Base-by-base conservation (phyloP, 2,888 invertebrate species). In the Neoascia interrupta region DNA sequence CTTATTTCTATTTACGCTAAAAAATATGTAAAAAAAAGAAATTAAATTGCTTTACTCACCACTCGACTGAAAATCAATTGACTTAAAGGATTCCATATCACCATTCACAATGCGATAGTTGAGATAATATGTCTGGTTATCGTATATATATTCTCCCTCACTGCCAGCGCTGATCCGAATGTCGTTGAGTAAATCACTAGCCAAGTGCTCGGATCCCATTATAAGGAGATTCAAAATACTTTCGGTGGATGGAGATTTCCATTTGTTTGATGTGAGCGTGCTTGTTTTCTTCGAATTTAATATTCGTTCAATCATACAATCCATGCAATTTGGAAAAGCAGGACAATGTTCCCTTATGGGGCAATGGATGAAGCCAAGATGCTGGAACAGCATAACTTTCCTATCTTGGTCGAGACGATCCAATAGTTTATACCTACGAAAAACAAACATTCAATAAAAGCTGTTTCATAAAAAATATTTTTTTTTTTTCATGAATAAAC, bases 311-410 rank as follows among this genome's bases (percentile, higher is more conserved):
- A 95, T 93, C 53, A 94, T 90, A 70, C 93, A 92, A 86, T 95
- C 95, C 91, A 94, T 93, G 85, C 95, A 95, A 86, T 94, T 95
- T 49, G 94, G 92, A 85, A 93, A 95, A 43, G 97, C 96, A 10
- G 97, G 97, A 87, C 98, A 98, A 87, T 97, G 96, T 88, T 97
- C 97, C 60, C 95, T 91, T 88, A 97, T 96, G 10, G 98, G 97
- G 87, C 96, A 96, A 89, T 98, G 97, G 63, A 98, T 95, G 89
- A 98, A 98, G 69, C 97, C 97, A 39, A 98, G 90, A 89, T 98
- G 98, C 88, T 97, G 97, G 85, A 97, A 95, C 74, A 99, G 90
- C 93, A 98, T 96, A 82, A 97, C 91, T 88, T 97, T 96, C 81
- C 99, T 91, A 86, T 98, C 97, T 89, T 97, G 97, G 89, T 97